Evolutionary conservation across 2,797 vertebrate genomes (phyloP).

Genomic region (Sebastes matsubarae): DNA sequence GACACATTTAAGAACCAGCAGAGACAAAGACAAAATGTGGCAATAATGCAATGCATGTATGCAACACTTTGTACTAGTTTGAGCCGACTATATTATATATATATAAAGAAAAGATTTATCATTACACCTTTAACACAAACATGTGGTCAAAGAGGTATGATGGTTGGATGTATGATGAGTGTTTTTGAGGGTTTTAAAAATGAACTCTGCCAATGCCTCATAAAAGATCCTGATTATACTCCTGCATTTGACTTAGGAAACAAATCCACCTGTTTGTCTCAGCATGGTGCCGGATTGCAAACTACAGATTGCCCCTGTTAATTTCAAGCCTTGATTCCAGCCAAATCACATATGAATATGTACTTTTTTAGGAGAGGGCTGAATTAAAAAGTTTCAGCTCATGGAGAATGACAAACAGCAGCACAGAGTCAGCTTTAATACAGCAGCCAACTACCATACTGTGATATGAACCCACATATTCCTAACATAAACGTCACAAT

Average conservation of each 20-base stretch:
- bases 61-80: neutral
- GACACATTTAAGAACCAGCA: neutral
- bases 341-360: neutral
- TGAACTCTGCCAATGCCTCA: neutral
- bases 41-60: neutral
- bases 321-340: neutral
- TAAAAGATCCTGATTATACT: conserved; percentile 8
- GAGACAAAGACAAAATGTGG: neutral
- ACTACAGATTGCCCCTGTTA: neutral
- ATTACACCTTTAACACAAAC: conserved; percentile 2
- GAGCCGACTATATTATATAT: neutral
- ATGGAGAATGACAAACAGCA: neutral
- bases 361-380: neutral
- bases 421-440: neutral
- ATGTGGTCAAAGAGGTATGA: neutral
- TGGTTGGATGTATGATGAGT: no score
- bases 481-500: neutral
- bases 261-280: conserved; percentile 16
- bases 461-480: neutral
- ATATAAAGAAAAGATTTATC: neutral
- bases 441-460: neutral
- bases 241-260: neutral
- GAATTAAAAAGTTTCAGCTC: neutral
- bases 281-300: neutral
- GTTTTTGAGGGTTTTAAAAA: neutral